Base-by-base conservation (phyloP, 2,797 vertebrate genomes). In the Scolopax rusticola region DNA sequence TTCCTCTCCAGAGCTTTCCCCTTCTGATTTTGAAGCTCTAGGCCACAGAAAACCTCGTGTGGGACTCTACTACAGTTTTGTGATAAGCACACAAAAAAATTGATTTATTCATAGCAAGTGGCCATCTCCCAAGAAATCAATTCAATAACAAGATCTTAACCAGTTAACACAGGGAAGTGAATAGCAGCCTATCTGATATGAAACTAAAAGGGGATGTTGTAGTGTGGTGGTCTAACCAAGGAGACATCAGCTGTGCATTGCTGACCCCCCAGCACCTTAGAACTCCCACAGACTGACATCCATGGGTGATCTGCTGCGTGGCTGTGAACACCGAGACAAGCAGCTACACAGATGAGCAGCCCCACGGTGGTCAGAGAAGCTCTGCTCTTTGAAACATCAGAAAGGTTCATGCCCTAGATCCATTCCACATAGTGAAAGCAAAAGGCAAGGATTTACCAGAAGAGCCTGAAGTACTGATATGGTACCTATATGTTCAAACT, bases 231-330 rank as follows among this genome's bases (percentile, higher is more conserved):
- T 21, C 32, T 28, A 33, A 32, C 4, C 71, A 21, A 56, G 60
- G 65, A 30, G 56, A 47, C 18, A 7, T 12, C 38, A 79, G 40
- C 32, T n/a, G 20, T 41, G 65, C 7, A 8, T 13, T 70, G 67
- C 51, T 70, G 54, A 43, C n/a, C n/a, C 67, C n/a, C 43, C 74
- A 14, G 43, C 1, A 3, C 59, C 41, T 45, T 3, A 20, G 47
- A 56, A 40, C 8, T 0, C 47, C 17, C 57, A 21, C 27, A 36
- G 54, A 19, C 47, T 70, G 9, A 0, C 27, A 75, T 38, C 38
- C 65, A 30, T 0, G 3, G 36, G 41, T 53, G 41, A 24, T 20
- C 17, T 1, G 6, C 30, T 48, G 6, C 5, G 19, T 0, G 0
- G 56, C 13, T 41, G 43, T 10, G 53, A 84, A 25, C 40, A 6